Percentiles rank a stretch among this genome's conserved stretches.
These are phyloP conservation scores for Cydia amplana DNA, from an alignment of 1,140 invertebrate species.

Conservation along the genomic window DNA sequence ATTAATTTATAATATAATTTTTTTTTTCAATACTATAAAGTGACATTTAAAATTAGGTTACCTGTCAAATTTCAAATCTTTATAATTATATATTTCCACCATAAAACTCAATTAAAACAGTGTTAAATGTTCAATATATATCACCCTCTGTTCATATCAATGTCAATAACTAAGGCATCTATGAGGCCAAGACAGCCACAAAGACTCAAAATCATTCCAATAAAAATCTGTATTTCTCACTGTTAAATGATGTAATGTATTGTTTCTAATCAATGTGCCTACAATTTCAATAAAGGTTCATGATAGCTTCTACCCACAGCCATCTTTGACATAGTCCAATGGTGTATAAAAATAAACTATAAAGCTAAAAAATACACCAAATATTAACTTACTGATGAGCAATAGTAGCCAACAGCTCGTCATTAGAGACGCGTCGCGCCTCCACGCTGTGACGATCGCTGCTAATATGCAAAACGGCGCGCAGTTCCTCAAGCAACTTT, in stretches of 20 bases:
- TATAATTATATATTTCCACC: not conserved
- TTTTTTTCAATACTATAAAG: slow-evolving; percentile 32
- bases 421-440: slow-evolving; percentile 92
- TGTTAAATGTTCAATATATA: not conserved
- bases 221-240: slow-evolving; percentile 45
- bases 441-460: slow-evolving; percentile 94
- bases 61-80: slow-evolving; percentile 49
- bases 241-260: slow-evolving; percentile 43
- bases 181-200: slow-evolving; percentile 43
- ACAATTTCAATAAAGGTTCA: slow-evolving; percentile 3
- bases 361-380: slow-evolving; percentile 46
- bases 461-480: slow-evolving; percentile 90
- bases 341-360: slow-evolving; percentile 65
- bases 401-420: slow-evolving; percentile 92
- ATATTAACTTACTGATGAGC: slow-evolving; percentile 88
- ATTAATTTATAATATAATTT: not conserved
- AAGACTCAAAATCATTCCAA: slow-evolving; percentile 34
- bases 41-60: slow-evolving; percentile 56
- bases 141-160: slow-evolving; percentile 25
- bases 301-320: slow-evolving; percentile 46
- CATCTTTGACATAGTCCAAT: slow-evolving; percentile 63
- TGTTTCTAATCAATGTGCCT: slow-evolving; percentile 33
- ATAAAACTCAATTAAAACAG: not conserved
- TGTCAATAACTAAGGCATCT: slow-evolving; percentile 41
- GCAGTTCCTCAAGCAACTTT: slow-evolving; percentile 90